Conservation (phyloP, 1,140 invertebrate species). For the Sinella curviseta region DNA sequence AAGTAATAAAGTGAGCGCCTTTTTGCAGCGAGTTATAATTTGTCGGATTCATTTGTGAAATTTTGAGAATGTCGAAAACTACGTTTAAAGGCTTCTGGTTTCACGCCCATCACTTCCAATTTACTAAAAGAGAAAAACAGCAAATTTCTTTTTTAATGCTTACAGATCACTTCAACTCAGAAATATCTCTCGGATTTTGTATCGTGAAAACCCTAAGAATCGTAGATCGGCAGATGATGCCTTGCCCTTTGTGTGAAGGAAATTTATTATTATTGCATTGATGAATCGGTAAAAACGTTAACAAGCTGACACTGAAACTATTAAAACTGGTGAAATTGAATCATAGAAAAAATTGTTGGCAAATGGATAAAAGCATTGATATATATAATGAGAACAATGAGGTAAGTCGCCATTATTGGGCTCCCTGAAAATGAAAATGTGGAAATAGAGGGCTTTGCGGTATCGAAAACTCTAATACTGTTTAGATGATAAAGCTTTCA, state of each 20-base stretch:
- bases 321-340: neutral
- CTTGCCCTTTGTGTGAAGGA: no score
- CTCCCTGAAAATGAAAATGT: no score
- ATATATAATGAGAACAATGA: no score
- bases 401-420: no score
- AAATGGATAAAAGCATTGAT: neutral
- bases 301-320: neutral
- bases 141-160: neutral
- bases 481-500: no score
- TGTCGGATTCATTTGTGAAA: slow-evolving; percentile 10
- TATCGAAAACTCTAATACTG: no score
- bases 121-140: neutral
- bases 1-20: no score
- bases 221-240: no score
- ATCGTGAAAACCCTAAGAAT: no score
- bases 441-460: no score
- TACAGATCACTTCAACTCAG: no score
- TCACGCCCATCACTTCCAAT: slow-evolving; percentile 18
- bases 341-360: neutral
- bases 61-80: neutral
- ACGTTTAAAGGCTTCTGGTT: neutral
- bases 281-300: neutral
- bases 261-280: neutral
- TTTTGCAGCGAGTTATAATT: slow-evolving; percentile 8
- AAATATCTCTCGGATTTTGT: no score